Evolutionary conservation across 2,797 vertebrate genomes (phyloP).

Genomic region (Hoplostethus atlanticus): DNA sequence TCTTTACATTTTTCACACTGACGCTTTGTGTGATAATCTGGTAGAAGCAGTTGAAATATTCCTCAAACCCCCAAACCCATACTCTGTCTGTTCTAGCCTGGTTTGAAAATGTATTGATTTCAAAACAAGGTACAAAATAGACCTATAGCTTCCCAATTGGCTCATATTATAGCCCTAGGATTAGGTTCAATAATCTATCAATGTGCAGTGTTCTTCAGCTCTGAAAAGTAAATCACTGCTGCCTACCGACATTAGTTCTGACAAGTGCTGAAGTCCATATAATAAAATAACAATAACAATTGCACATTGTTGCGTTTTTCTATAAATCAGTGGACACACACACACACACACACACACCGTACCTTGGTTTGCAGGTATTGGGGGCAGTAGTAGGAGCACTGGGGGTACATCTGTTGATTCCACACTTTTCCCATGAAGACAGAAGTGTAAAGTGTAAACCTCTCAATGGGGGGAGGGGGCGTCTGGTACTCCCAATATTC

Average conservation of each 20-base stretch:
- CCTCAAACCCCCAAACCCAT: not conserved
- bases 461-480: slow-evolving; percentile 55
- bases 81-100: not conserved
- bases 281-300: no score
- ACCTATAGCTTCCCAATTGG: not conserved
- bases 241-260: no score
- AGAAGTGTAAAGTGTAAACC: slow-evolving; percentile 81
- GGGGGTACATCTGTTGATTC: slow-evolving; percentile 92
- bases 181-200: not conserved
- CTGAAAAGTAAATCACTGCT: not conserved
- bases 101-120: not conserved
- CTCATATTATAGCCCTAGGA: not conserved
- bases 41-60: not conserved
- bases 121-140: not conserved
- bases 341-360: slow-evolving; percentile 31
- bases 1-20: slow-evolving; percentile 13
- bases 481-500: slow-evolving; percentile 69
- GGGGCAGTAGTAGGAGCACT: slow-evolving; percentile 91
- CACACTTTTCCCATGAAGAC: slow-evolving; percentile 92
- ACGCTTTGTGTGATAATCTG: slow-evolving; percentile 4
- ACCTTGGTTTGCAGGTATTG: slow-evolving; percentile 91
- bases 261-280: no score
- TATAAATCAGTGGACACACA: no score
- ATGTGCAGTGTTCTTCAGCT: not conserved
- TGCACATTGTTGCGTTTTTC: no score